Evolutionary conservation across 2,113 vertebrate species (phyloP), one percentile per base, ranked within the genome.

Genomic region (Lophura nycthemera): DNA sequence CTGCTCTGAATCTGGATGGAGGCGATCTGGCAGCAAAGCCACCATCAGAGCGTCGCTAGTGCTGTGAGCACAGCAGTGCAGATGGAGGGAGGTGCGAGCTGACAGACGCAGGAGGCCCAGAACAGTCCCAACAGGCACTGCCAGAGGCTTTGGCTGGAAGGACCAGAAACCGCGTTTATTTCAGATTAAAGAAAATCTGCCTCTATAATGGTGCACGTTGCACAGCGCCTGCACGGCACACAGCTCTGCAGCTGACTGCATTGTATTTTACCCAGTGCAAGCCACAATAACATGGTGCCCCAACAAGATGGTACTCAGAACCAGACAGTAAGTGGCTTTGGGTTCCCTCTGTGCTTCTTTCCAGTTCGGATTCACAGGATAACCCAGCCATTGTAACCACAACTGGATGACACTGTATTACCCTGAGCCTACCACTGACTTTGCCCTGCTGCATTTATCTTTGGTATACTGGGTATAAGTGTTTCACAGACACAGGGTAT

Each of bases 341-440:
- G 1, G 38, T 27, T 42, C 50, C 36, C 22, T 34, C 20, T 40
- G 32, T 50, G 67, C 36, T 63, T 64, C 16, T 34, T 75, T 25
- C 48, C 76, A 48, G 27, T 38, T 59, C 47, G 19, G 29, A 61
- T 54, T 27, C 50, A 18, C 11, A 17, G 25, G 29, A 25, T 34
- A 50, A 24, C 24, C 42, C 36, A 8, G 0, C 11, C 34, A 11
- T 1, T 0, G 1, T 6, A 60, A 42, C 29, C 16, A 14, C 34
- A 22, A 75, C 59, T 59, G 4, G 2, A 34, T 0, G 29, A 56
- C 7, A 0, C 1, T 3, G 0, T 29, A 4, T 38, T 1, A 8
- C 19, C 54, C 54, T 0, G 0, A 27, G 30, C 5, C 8, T 20
- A 1, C 2, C 10, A 0, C 25, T 0, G 7, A 5, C 36, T 24